phyloP scores from a whole-genome alignment of 2,888 invertebrate species.

The Gonocerus acuteangulatus region DNA sequence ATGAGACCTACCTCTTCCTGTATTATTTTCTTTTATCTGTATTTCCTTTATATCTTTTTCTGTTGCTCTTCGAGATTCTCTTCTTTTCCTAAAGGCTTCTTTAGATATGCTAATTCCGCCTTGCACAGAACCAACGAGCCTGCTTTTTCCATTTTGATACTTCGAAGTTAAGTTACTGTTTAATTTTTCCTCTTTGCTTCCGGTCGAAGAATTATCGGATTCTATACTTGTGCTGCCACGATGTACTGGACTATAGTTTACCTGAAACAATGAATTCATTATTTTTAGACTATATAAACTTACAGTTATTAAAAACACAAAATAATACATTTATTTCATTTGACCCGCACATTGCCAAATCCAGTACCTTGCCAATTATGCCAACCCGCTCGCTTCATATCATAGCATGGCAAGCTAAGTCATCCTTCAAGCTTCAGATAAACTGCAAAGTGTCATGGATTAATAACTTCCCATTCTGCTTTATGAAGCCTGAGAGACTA shows the following conservation, averaged over 20 bases:
- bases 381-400: too few relatives aligned
- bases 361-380: too few relatives aligned
- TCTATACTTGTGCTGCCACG: conserved; percentile 4
- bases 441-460: too few relatives aligned
- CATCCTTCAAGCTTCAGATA: too few relatives aligned
- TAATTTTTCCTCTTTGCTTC: conserved; percentile 8
- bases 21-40: background rate
- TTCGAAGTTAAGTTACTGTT: background rate
- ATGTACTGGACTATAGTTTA: conserved; percentile 18
- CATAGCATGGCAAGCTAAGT: too few relatives aligned
- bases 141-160: background rate
- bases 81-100: background rate
- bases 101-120: background rate
- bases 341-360: too few relatives aligned
- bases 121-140: background rate
- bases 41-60: background rate
- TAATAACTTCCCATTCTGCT: too few relatives aligned
- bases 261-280: conserved; percentile 4
- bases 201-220: conserved; percentile 1
- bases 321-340: too few relatives aligned
- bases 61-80: background rate
- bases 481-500: too few relatives aligned
- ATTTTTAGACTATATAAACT: too few relatives aligned
- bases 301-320: too few relatives aligned
- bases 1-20: background rate